Conservation (phyloP, 2,113 vertebrate genomes). For the Lepidothrix coronata region DNA sequence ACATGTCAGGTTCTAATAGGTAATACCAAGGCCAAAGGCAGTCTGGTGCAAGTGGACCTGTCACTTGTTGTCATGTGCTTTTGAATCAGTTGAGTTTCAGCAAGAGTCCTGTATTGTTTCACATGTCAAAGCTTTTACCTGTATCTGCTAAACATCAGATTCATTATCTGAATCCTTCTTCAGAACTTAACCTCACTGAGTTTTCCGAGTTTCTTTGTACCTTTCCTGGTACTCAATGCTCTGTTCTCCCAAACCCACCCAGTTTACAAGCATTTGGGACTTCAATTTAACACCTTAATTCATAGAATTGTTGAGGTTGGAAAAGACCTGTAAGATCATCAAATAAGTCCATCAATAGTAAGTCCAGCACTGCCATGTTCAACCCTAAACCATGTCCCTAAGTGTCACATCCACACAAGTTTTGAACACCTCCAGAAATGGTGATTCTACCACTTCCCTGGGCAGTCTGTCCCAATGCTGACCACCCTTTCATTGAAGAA, state of each 20-base stretch:
- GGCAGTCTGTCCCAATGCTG: background rate
- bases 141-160: background rate
- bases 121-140: background rate
- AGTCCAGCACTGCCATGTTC: background rate
- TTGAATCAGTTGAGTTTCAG: background rate
- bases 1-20: background rate
- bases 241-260: background rate
- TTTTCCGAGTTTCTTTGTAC: background rate
- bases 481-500: background rate
- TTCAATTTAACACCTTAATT: background rate
- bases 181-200: background rate
- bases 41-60: background rate
- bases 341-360: background rate
- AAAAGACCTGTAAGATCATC: background rate
- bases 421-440: background rate
- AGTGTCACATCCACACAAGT: background rate
- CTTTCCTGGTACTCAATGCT: background rate
- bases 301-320: background rate
- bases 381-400: background rate
- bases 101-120: background rate
- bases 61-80: background rate
- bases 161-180: background rate
- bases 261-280: background rate
- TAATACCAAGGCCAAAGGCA: background rate
- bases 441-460: background rate